Conservation (phyloP, 1,140 invertebrate species). For the Cardiocondyla obscurior region DNA sequence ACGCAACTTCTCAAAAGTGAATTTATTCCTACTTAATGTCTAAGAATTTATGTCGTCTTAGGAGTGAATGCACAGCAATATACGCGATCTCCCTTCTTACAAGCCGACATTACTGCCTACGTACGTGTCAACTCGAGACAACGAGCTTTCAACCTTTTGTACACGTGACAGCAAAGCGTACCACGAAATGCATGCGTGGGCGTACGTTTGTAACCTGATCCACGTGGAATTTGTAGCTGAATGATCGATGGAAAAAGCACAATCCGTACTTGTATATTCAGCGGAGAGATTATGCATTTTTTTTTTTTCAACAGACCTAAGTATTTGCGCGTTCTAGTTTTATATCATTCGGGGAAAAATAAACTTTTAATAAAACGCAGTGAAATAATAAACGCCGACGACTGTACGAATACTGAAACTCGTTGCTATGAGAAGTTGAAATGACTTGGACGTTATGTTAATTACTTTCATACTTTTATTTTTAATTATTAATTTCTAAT, state of each 20-base stretch:
- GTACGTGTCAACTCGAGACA: slow-evolving; percentile 65
- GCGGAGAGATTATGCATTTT: slow-evolving; percentile 19
- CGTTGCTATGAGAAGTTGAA: no score
- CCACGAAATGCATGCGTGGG: slow-evolving; percentile 55
- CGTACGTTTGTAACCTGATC: slow-evolving; percentile 55
- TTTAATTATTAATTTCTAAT: background rate
- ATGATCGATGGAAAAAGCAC: slow-evolving; percentile 32
- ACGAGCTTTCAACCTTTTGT: slow-evolving; percentile 66
- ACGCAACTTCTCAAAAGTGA: slow-evolving; percentile 22
- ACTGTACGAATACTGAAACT: no score
- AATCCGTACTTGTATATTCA: background rate
- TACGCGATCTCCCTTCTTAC: slow-evolving; percentile 39
- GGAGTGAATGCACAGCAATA: slow-evolving; percentile 14
- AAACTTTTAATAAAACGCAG: background rate
- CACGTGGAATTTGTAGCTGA: slow-evolving; percentile 48
- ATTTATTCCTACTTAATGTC: slow-evolving; percentile 25
- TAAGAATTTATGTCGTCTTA: slow-evolving; percentile 29
- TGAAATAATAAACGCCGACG: background rate
- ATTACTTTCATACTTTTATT: background rate
- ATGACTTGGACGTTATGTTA: background rate
- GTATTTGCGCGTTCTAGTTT: background rate
- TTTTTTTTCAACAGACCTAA: background rate
- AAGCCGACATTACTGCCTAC: slow-evolving; percentile 58
- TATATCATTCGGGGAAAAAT: background rate
- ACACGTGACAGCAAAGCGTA: slow-evolving; percentile 60